Percentiles rank a stretch among this genome's conserved stretches.
These are phyloP conservation scores for Diadophis punctatus DNA, from an alignment of 2,113 vertebrate genomes.

Conservation along the genomic window DNA sequence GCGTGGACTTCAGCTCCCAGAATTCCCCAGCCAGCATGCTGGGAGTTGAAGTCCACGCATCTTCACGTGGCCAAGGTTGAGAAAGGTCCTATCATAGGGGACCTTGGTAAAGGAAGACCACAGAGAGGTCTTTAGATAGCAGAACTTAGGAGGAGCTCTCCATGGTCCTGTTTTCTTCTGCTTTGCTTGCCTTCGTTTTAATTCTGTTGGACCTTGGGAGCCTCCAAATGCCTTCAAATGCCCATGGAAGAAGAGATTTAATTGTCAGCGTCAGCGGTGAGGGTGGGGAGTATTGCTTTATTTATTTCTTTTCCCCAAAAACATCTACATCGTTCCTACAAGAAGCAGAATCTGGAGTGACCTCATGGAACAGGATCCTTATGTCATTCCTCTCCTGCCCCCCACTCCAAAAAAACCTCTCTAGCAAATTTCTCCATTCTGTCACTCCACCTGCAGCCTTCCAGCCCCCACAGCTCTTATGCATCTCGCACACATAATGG, in stretches of 20 bases:
- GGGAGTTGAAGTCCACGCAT: too few species aligned
- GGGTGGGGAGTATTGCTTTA: background rate
- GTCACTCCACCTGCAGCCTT: background rate
- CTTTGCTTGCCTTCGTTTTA: background rate
- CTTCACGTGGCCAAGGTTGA: background rate
- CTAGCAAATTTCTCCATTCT: background rate
- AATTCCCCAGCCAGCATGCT: background rate
- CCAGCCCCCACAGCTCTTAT: background rate
- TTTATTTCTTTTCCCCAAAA: background rate
- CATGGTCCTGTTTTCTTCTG: background rate
- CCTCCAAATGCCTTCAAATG: background rate
- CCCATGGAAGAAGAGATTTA: background rate
- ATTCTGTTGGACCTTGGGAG: too few species aligned
- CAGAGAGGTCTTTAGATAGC: background rate
- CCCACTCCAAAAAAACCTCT: background rate
- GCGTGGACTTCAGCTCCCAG: background rate
- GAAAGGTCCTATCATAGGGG: background rate
- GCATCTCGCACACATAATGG: background rate
- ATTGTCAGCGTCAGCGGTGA: background rate
- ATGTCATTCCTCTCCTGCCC: background rate
- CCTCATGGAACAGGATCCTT: background rate
- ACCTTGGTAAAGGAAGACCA: background rate
- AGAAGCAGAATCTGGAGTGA: background rate
- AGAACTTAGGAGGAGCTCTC: background rate
- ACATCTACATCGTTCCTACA: background rate